These are phyloP conservation scores for Ganaspis sp. DNA, from an alignment of 1,140 invertebrate genomes.

Conservation along the genomic window DNA sequence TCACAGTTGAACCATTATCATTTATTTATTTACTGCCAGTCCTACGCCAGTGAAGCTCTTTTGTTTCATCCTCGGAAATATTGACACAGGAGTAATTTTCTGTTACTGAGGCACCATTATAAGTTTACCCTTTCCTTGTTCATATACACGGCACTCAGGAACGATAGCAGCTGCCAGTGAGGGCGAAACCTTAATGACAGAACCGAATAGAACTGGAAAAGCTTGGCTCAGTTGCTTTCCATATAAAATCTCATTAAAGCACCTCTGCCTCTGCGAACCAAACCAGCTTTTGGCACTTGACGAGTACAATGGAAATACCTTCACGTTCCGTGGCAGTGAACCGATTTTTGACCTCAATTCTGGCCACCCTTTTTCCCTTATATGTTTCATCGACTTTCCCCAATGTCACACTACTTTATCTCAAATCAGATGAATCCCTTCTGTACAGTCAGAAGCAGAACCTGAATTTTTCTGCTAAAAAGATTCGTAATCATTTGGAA, in stretches of 20 bases:
- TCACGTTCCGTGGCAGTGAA: not conserved
- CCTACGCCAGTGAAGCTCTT: not conserved
- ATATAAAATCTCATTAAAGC: conserved; percentile 55
- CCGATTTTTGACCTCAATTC: conserved; percentile 43
- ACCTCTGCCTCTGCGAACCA: not conserved
- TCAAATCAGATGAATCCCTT: conserved; percentile 1
- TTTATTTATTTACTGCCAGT: not conserved
- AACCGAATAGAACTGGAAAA: conserved; percentile 46
- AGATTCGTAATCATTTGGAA: conserved; percentile 16
- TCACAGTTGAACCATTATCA: not conserved
- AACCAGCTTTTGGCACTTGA: not conserved
- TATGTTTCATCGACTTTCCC: conserved; percentile 33
- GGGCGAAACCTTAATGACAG: conserved; percentile 53
- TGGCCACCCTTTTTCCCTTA: conserved; percentile 1
- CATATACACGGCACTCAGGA: conserved; percentile 33
- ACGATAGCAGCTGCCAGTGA: conserved; percentile 40
- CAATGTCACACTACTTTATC: conserved; percentile 1
- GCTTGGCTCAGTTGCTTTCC: conserved; percentile 39
- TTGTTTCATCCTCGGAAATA: conserved; percentile 22
- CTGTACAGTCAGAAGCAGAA: not conserved
- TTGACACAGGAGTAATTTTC: conserved; percentile 41
- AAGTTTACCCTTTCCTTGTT: conserved; percentile 40
- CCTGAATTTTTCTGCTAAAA: not conserved
- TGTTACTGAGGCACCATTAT: conserved; percentile 42
- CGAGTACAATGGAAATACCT: conserved; percentile 34